Percentiles rank a stretch among this genome's conserved stretches.
Conservation (phyloP, 2,888 invertebrate genomes). For the Neoscelio sp. region DNA sequence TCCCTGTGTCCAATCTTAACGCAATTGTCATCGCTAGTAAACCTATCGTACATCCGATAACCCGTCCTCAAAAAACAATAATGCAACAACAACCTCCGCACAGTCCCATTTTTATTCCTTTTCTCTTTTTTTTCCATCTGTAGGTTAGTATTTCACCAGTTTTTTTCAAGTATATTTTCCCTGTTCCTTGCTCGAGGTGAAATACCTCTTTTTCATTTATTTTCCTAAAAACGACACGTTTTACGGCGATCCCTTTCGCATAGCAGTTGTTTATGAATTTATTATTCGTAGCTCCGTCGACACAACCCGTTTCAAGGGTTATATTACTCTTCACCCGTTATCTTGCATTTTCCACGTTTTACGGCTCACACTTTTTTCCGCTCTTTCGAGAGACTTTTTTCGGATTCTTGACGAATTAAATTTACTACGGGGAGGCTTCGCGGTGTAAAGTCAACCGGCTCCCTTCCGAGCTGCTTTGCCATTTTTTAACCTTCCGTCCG, state of each 20-base stretch:
- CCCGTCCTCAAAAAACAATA: not conserved
- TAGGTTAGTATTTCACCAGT: slow-evolving; percentile 41
- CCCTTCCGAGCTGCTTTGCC: slow-evolving; percentile 56
- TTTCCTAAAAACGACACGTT: slow-evolving; percentile 60
- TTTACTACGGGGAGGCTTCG: slow-evolving; percentile 75
- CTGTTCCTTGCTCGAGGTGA: slow-evolving; percentile 27
- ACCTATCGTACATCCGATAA: not conserved
- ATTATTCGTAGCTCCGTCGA: slow-evolving; percentile 73
- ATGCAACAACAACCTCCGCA: slow-evolving; percentile 3
- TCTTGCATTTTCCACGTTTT: slow-evolving; percentile 71
- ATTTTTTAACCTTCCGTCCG: slow-evolving; percentile 53
- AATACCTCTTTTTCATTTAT: slow-evolving; percentile 46
- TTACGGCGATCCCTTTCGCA: slow-evolving; percentile 66
- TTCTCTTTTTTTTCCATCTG: slow-evolving; percentile 8
- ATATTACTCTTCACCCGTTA: slow-evolving; percentile 72
- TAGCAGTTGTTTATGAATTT: slow-evolving; percentile 80
- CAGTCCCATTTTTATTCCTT: slow-evolving; percentile 4
- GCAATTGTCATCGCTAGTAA: not conserved
- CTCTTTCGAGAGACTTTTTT: slow-evolving; percentile 60
- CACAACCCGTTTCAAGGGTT: slow-evolving; percentile 74
- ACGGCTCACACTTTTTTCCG: slow-evolving; percentile 64
- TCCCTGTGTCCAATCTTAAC: not conserved
- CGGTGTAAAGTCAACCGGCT: slow-evolving; percentile 79
- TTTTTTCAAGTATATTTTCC: slow-evolving; percentile 24
- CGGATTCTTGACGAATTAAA: slow-evolving; percentile 75